Evolutionary conservation across 2,797 vertebrate species (phyloP).

Genomic region (Manis javanica): DNA sequence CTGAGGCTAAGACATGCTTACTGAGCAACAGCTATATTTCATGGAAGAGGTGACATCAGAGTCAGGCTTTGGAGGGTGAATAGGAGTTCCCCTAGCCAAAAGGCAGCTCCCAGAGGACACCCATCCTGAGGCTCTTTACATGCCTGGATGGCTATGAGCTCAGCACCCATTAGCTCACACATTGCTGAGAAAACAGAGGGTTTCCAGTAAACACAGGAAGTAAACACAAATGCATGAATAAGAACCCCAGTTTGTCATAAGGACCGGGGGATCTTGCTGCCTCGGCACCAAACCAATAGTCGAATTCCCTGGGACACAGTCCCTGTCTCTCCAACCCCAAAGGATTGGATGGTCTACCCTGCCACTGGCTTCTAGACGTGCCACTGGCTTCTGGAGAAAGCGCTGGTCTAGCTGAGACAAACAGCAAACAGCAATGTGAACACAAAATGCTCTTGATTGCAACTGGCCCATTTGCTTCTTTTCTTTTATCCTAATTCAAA

Average conservation of each 20-base stretch:
- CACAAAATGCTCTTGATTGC: no score
- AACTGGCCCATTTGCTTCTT: not conserved
- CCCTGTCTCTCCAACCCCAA: not conserved
- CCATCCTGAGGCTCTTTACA: not conserved
- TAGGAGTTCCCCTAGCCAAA: not conserved
- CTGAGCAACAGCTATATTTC: not conserved
- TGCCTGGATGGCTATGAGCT: not conserved
- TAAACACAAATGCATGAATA: not conserved
- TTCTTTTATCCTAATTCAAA: not conserved
- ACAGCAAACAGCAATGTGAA: not conserved
- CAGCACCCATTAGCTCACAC: not conserved
- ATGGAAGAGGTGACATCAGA: not conserved
- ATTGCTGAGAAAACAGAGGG: constrained; percentile 65
- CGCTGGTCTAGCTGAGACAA: not conserved
- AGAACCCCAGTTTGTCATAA: not conserved
- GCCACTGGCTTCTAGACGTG: not conserved
- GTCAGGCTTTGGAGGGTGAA: not conserved
- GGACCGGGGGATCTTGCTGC: not conserved
- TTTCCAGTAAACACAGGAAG: constrained; percentile 67
- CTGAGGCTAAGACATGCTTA: not conserved
- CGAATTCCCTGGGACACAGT: not conserved
- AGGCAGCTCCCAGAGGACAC: not conserved
- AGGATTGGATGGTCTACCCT: not conserved
- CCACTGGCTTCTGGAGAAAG: not conserved
- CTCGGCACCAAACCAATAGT: not conserved